Evolutionary conservation across 2,888 invertebrate genomes (phyloP), one percentile per base, ranked within the genome.

Genomic region (Tenthredo amoena): DNA sequence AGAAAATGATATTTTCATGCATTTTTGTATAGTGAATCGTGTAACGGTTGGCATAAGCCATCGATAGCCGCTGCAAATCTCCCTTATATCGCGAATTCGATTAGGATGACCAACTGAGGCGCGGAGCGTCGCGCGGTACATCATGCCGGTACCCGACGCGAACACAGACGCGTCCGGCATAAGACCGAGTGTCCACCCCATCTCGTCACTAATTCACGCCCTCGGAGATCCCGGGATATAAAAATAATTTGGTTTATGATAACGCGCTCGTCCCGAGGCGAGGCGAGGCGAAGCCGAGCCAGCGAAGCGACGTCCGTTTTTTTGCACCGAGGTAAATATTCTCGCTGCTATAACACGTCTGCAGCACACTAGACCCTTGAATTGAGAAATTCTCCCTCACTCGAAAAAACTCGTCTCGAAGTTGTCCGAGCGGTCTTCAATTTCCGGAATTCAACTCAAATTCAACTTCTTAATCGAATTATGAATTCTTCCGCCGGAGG

Each of bases 201-300:
- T 88, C 90, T 92, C 91, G 92, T 92, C 91, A 92, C 90, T 92
- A 92, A 92, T 92, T 92, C 91, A 92, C 87, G 88, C 85, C 88
- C 89, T 88, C 90, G 90, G 88, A 89, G 89, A 92, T 92, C 91
- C 89, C 89, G 87, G 92, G 92, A 92, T 92, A 92, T 92, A 93
- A 92, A 93, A 93, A 93, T 92, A 93, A 93, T 93, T 92, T 91
- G 91, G 89, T 92, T 92, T 92, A 91, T 91, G 92, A 91, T 91
- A 92, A 92, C 92, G 91, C 91, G 92, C 91, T 91, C 89, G 91
- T 90, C 91, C 89, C 88, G 68, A 65, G 62, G 83, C 62, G 37
- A 65, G 62, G 83, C 62, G 37, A 58, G 43, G 43, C 76, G 15
- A 76, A 10, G 40, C 71, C 71, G 18, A 43, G 74, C 71, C n/a